phyloP scores from a whole-genome alignment of 2,113 vertebrate genomes.

The Macquaria ambigua region DNA sequence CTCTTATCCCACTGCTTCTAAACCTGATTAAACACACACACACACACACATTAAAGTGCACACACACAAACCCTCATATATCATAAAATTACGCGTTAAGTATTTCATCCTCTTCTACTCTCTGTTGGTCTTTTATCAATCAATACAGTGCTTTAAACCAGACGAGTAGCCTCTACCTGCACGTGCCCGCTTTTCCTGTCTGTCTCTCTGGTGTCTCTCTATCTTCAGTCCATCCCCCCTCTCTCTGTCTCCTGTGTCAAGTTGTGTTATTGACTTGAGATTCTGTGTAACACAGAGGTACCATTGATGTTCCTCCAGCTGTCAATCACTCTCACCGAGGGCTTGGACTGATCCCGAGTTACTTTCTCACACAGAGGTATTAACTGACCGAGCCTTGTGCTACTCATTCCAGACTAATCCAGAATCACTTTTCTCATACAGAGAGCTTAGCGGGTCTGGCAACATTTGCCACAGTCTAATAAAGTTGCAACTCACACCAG shows the following conservation, averaged over 20 bases:
- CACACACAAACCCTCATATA: constrained; percentile 3
- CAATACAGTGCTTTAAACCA: constrained; percentile 18
- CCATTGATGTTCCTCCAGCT: constrained; percentile 45
- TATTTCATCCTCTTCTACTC: background rate
- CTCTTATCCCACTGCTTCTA: constrained; percentile 28
- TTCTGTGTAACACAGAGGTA: constrained; percentile 17
- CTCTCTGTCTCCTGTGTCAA: constrained; percentile 17
- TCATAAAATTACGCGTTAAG: background rate
- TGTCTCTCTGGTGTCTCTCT: constrained; percentile 21
- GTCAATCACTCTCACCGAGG: constrained; percentile 53
- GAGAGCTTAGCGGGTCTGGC: constrained; percentile 24
- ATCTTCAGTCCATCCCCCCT: background rate
- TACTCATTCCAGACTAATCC: constrained; percentile 40
- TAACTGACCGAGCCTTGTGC: constrained; percentile 32
- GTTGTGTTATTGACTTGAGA: constrained; percentile 48
- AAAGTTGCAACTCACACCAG: constrained; percentile 7
- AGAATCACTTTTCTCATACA: constrained; percentile 33
- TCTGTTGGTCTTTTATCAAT: constrained; percentile 24
- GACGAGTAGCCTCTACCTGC: constrained; percentile 13
- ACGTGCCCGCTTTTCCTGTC: background rate
- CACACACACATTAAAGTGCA: background rate
- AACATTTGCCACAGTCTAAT: constrained; percentile 29
- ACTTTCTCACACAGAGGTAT: constrained; percentile 57
- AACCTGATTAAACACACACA: constrained; percentile 29
- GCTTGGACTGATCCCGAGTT: constrained; percentile 39